These are phyloP conservation scores for Antheraea assamensis DNA, from an alignment of 2,888 invertebrate species.

Conservation along the genomic window DNA sequence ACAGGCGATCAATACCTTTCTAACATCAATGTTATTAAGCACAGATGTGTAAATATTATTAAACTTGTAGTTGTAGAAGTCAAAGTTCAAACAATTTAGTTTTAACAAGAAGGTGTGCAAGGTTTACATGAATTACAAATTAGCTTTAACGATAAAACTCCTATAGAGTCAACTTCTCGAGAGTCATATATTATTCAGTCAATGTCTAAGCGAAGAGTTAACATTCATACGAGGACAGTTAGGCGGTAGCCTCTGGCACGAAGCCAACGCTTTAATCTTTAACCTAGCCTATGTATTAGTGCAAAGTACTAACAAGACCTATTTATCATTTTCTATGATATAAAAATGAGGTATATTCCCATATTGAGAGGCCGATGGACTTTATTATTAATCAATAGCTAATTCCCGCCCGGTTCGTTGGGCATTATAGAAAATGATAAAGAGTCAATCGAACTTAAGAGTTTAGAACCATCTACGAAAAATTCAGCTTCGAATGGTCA, in stretches of 20 bases:
- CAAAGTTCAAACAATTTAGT: not conserved
- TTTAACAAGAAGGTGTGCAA: not conserved
- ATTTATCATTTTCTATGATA: too few species aligned
- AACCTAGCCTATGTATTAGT: not conserved
- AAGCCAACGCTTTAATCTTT: not conserved
- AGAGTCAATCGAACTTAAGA: too few species aligned
- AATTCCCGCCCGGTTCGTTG: too few species aligned
- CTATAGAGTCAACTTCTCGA: not conserved
- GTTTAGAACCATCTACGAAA: too few species aligned
- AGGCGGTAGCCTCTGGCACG: not conserved
- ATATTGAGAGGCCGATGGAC: too few species aligned
- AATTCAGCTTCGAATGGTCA: too few species aligned
- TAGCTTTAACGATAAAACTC: not conserved
- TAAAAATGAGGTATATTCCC: too few species aligned
- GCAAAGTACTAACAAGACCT: not conserved
- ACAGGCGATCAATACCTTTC: not conserved
- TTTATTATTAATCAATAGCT: too few species aligned
- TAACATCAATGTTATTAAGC: not conserved
- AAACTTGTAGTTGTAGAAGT: not conserved
- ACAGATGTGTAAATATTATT: not conserved
- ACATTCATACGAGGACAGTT: not conserved
- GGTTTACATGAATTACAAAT: not conserved
- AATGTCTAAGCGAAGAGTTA: not conserved
- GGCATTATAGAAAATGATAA: too few species aligned
- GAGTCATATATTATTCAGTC: conserved; percentile 2